Base-by-base conservation (phyloP, 2,113 vertebrate genomes). In the Puffinus mauretanicus region DNA sequence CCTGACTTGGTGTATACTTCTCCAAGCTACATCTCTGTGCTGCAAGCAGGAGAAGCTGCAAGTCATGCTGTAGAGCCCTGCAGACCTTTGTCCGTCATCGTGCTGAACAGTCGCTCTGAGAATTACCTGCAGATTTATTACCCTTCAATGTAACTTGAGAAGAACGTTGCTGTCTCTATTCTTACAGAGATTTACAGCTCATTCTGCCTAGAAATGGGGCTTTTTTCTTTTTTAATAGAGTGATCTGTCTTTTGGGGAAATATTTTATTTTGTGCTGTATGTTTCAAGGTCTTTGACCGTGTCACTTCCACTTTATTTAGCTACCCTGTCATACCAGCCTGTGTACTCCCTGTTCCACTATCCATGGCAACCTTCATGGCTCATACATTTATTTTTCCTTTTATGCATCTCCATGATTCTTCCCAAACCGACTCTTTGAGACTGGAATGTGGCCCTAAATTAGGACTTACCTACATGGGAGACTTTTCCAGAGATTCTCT, bases 41-140 rank as follows among this genome's bases (percentile, higher is more conserved):
- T 44, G 22, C 0, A 8, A 73, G 64, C 58, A 88, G 62, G 40
- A 87, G 75, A 83, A 94, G 77, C 57, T 73, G 54, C 58, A 22
- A 85, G 34, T 49, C 58, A 20, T 3, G 1, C 70, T 61, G 71
- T 86, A 86, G 80, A 93, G 86, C 80, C 77, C 82, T 81, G 72
- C 76, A 64, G 94, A 78, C 64, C 86, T 94, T 86, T 92, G 90
- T 92, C 90, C 14, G 0, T 92, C 92, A 32, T 16, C 1, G 2
- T 16, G 72, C 90, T 44, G 61, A 93, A 60, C 0, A 0, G 65
- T 46, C 0, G 0, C 60, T 60, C 11, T 1, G 40, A 94, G 91
- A 92, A 88, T 94, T 66, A 89, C 75, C 93, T 82, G 58, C 38
- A 58, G 91, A 97, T 97, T 95, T 97, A 96, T 88, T 66, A 62